Evolutionary conservation across 2,888 invertebrate genomes (phyloP).

Genomic region (Thysanoteuthis rhombus): DNA sequence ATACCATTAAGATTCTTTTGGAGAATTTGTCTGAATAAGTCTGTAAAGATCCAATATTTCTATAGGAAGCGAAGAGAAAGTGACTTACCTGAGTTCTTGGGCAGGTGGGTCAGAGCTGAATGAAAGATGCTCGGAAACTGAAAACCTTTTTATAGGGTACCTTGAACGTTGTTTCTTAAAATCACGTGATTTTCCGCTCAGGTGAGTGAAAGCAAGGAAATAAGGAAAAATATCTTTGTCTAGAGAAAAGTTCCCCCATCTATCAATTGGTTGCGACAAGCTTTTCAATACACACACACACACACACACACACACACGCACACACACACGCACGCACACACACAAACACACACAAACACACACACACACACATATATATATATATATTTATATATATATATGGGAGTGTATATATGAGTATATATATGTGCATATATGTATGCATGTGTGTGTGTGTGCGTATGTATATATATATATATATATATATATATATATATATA

Average conservation of each 20-base stretch:
- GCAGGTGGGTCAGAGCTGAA: not conserved
- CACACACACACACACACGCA: not conserved
- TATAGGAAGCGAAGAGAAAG: too few species aligned
- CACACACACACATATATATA: not conserved
- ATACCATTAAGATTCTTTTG: too few species aligned
- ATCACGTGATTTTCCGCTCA: not conserved
- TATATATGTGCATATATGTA: not conserved
- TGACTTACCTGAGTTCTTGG: not conserved
- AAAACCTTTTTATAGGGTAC: not conserved
- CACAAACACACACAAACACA: not conserved
- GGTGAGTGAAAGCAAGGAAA: not conserved
- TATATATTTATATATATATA: not conserved
- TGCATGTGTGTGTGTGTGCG: not conserved
- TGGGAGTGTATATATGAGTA: not conserved
- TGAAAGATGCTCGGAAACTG: not conserved
- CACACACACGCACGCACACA: not conserved
- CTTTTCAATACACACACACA: too few species aligned
- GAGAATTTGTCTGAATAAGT: too few species aligned
- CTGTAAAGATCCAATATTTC: too few species aligned
- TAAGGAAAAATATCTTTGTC: not conserved
- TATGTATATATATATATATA: not conserved
- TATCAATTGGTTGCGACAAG: too few species aligned
- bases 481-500: not conserved
- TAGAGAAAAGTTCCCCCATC: not conserved
- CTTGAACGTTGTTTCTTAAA: not conserved